Conservation (phyloP, 1,140 invertebrate species). For the Cepaea nemoralis region DNA sequence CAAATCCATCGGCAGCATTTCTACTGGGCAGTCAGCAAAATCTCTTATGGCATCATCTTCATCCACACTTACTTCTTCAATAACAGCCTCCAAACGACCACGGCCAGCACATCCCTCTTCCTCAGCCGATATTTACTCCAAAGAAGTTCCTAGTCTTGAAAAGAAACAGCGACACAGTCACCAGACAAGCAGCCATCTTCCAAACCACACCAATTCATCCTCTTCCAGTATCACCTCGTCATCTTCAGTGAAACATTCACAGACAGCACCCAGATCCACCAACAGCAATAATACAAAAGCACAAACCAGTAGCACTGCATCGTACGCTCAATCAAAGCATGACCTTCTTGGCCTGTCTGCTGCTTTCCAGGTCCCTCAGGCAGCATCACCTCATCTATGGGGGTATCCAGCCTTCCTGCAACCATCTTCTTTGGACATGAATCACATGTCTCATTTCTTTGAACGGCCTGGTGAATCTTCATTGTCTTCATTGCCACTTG, state of each 20-base stretch:
- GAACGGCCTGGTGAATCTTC: neutral
- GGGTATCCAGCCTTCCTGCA: conserved; percentile 4
- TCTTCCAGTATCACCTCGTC: neutral
- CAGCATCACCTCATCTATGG: conserved; percentile 19
- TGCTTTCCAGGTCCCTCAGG: neutral
- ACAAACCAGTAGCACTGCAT: neutral
- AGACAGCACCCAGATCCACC: no score
- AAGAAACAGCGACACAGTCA: conserved; percentile 19
- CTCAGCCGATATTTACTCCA: neutral
- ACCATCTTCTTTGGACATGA: neutral
- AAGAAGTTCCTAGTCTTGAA: conserved; percentile 20
- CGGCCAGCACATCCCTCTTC: neutral
- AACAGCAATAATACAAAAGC: neutral
- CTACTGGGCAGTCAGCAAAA: conserved; percentile 31
- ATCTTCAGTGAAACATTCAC: neutral
- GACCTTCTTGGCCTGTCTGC: neutral
- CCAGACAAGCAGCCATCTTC: neutral
- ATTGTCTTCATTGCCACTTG: neutral
- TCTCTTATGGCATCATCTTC: conserved; percentile 13
- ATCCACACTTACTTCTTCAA: neutral
- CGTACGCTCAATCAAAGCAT: neutral
- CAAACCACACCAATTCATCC: conserved; percentile 6
- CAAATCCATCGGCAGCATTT: conserved; percentile 35
- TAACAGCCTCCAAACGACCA: conserved; percentile 5
- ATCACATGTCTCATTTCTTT: conserved; percentile 17